Percentiles rank a stretch among this genome's conserved stretches.
Conservation (phyloP, 2,113 vertebrate genomes). For the Dolichallabes microphthalmus region DNA sequence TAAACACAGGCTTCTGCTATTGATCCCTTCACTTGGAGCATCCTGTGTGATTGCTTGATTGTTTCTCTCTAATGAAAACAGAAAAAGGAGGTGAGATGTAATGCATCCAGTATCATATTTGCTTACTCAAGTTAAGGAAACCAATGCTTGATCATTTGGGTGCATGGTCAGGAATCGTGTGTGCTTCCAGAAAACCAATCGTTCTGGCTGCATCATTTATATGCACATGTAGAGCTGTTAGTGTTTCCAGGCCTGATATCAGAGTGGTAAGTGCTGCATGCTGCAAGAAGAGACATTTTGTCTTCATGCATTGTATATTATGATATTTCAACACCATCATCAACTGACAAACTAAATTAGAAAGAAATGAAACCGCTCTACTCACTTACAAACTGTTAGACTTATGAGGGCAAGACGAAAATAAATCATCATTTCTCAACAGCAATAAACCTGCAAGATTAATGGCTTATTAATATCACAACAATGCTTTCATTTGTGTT, state of each 20-base stretch:
- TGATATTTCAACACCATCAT: neutral
- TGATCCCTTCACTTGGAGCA: constrained; percentile 45
- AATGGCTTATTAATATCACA: constrained; percentile 3
- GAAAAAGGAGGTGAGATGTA: constrained; percentile 42
- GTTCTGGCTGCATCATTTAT: constrained; percentile 31
- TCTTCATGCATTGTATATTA: neutral
- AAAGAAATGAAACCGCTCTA: neutral
- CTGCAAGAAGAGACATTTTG: neutral
- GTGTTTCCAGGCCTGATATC: neutral
- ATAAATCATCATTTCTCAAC: neutral
- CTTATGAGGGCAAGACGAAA: neutral
- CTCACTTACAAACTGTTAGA: neutral
- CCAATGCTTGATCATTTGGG: constrained; percentile 33
- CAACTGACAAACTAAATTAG: neutral
- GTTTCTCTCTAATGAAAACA: constrained; percentile 41
- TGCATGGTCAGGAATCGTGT: constrained; percentile 22
- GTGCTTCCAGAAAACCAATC: constrained; percentile 50
- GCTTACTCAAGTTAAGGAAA: constrained; percentile 39
- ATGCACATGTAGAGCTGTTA: constrained; percentile 14
- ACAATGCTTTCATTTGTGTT: constrained; percentile 17
- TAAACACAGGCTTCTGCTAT: constrained; percentile 44
- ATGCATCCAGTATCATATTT: constrained; percentile 10
- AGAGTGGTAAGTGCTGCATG: neutral
- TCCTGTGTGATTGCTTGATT: constrained; percentile 46
- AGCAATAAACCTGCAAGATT: constrained; percentile 14